Evolutionary conservation across 2,888 invertebrate genomes (phyloP).

Genomic region (Parnassius smintheus): DNA sequence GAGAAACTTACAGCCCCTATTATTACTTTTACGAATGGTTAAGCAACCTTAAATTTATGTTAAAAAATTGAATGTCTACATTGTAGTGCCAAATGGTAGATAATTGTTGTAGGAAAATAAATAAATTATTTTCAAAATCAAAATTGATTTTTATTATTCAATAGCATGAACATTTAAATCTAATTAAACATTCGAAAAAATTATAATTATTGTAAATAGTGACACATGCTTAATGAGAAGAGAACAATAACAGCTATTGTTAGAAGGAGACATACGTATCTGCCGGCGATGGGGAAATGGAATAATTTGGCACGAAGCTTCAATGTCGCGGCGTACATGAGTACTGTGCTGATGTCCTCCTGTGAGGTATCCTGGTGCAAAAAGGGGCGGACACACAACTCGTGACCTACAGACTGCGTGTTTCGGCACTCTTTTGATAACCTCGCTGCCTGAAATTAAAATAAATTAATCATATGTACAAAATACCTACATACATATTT

Average conservation of each 20-base stretch:
- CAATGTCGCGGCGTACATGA: conserved; percentile 88
- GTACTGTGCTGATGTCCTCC: conserved; percentile 87
- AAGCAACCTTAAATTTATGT: no score
- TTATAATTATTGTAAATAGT: conserved; percentile 73
- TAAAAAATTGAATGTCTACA: neutral
- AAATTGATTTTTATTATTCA: conserved; percentile 16
- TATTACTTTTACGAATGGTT: no score
- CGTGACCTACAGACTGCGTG: conserved; percentile 88
- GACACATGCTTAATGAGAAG: conserved; percentile 87
- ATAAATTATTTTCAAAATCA: conserved; percentile 11
- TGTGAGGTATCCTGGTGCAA: conserved; percentile 89
- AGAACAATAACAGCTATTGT: conserved; percentile 81
- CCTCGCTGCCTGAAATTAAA: conserved; percentile 85
- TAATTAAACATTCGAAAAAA: conserved; percentile 2
- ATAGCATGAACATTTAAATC: conserved; percentile 27
- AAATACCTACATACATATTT: neutral
- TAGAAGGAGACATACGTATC: conserved; percentile 84
- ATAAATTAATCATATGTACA: neutral
- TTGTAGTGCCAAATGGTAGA: conserved; percentile 12
- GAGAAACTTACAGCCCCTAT: no score
- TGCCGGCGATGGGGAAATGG: conserved; percentile 86
- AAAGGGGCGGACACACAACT: conserved; percentile 88
- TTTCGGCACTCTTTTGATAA: conserved; percentile 86
- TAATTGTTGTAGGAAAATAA: conserved; percentile 11
- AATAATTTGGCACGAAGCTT: conserved; percentile 88